Evolutionary conservation across 2,113 vertebrate genomes (phyloP), one percentile per base, ranked within the genome.

Genomic region (Crocuta crocuta): DNA sequence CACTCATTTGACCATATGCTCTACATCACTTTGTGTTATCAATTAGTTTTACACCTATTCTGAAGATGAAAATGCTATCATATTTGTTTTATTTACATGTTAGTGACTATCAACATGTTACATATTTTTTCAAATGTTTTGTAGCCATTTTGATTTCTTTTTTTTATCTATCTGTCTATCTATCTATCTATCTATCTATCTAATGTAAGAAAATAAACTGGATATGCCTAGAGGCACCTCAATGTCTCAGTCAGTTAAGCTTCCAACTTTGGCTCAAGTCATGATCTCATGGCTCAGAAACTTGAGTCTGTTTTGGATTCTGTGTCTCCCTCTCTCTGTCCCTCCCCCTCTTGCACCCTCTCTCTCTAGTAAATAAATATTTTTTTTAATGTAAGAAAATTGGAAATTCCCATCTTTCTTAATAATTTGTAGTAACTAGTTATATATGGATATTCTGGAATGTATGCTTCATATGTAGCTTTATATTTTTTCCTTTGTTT

Each of bases 1-100:
- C 93, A 96, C 26, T 66, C 19, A 73, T 94, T 94, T 79, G 4
- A 35, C 88, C 91, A 94, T 94, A 95, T 94, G 71, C 21, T 96
- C 33, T 50, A 3, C 24, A 96, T 94, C 28, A 63, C 71, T 88
- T 17, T 88, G 48, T 92, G 17, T 78, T 79, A 74, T 85, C 76
- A 91, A 68, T 94, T 94, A 94, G 80, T 74, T 96, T 93, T 89
- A 78, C 78, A 94, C n/a, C 1, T 68, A 24, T 83, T 84, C 92
- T 85, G 0, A 68, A 92, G 71, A 91, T 96, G 66, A 89, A 95
- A 88, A 92, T 95, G 17, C 0, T 80, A 89, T 85, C 21, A 45
- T 4, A 81, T 93, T 95, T 95, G 76, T 78, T 96, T 83, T 61
- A 83, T 83, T 91, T 84, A 12, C 16, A 74, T 31, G 5, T 63